A percentile compares a stretch with the other conserved stretches of the same genome.
Conservation (phyloP, 2,113 vertebrate species). For the Rhinopomastus cyanomelas region DNA sequence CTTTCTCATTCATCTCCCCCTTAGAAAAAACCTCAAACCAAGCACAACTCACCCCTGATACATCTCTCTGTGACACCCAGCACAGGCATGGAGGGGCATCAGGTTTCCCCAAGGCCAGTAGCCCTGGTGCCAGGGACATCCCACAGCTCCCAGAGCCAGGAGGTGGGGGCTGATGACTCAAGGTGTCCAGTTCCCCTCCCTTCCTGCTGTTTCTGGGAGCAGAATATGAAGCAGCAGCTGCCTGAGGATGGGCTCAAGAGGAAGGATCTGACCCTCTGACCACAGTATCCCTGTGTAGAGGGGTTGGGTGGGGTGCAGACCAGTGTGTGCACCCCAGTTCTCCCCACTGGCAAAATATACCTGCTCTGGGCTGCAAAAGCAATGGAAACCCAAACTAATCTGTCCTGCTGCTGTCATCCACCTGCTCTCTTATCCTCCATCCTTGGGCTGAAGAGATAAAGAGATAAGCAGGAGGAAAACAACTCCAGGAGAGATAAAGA, state of each 20-base stretch:
- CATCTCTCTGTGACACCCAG: not conserved
- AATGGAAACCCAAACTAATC: not conserved
- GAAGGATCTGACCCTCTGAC: fast-evolving
- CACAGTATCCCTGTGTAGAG: not conserved
- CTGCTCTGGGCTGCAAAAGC: not conserved
- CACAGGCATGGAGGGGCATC: not conserved
- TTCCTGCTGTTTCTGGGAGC: constrained; percentile 46
- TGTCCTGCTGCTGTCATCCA: constrained; percentile 10
- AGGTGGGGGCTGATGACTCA: constrained; percentile 40
- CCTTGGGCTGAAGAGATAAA: constrained; percentile 37
- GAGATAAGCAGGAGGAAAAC: constrained; percentile 51
- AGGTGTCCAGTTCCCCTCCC: not conserved
- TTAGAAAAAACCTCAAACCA: not conserved
- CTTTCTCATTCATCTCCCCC: not conserved
- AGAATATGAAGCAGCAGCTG: constrained; percentile 65
- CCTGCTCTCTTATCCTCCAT: not conserved
- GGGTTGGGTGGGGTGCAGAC: not conserved
- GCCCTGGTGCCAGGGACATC: fast-evolving
- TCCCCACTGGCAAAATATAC: not conserved
- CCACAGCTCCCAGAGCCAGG: not conserved
- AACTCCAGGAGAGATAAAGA: constrained; percentile 65
- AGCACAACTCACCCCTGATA: not conserved
- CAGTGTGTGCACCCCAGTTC: not conserved
- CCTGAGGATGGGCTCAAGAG: not conserved
- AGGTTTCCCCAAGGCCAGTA: not conserved